phyloP scores from a whole-genome alignment of 2,888 invertebrate genomes.

The Eledone cirrhosa region DNA sequence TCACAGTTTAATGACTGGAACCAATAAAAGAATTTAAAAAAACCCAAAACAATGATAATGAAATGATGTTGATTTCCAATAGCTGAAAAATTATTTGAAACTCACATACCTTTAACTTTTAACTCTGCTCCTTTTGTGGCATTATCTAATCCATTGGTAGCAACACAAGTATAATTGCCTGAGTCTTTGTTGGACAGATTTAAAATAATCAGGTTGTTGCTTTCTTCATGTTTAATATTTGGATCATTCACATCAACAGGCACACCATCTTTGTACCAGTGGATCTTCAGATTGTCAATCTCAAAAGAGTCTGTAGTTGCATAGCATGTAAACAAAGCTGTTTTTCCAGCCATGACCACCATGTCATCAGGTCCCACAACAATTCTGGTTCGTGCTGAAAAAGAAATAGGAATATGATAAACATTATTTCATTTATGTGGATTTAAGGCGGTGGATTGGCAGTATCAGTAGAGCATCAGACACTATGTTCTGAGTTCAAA shows the following conservation, averaged over 20 bases:
- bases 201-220: slow-evolving; percentile 46
- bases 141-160: slow-evolving; percentile 87
- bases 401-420: background rate
- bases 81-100: no score
- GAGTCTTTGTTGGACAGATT: slow-evolving; percentile 74
- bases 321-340: slow-evolving; percentile 50
- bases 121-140: slow-evolving; percentile 85
- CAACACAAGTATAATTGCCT: slow-evolving; percentile 93
- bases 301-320: slow-evolving; percentile 56
- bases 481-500: no score
- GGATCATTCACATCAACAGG: slow-evolving; percentile 39
- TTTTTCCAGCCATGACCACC: slow-evolving; percentile 38
- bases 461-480: no score
- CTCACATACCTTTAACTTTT: slow-evolving; percentile 82
- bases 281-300: slow-evolving; percentile 69
- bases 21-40: no score
- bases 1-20: no score
- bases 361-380: slow-evolving; percentile 38
- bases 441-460: no score
- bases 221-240: slow-evolving; percentile 39
- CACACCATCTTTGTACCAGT: slow-evolving; percentile 49
- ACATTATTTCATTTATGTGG: background rate
- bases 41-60: no score
- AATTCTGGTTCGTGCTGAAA: slow-evolving; percentile 53
- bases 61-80: no score